These are phyloP conservation scores for Bellardia bayeri DNA, from an alignment of 2,888 invertebrate species.

Conservation along the genomic window DNA sequence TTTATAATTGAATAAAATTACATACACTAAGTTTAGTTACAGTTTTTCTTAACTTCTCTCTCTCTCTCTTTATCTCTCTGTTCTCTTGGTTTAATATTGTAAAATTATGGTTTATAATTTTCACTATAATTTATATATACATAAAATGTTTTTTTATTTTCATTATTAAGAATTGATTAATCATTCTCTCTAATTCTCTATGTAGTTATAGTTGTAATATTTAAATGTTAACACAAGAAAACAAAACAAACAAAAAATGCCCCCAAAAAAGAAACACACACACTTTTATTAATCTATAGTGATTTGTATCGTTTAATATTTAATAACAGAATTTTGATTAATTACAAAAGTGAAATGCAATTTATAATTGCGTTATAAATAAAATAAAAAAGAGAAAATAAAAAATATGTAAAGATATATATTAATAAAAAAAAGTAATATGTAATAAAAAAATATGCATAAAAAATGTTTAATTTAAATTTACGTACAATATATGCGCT, in stretches of 20 bases:
- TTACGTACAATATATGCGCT: no score
- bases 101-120: conserved; percentile 27
- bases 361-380: conserved; percentile 68
- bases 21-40: conserved; percentile 45
- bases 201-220: conserved; percentile 42
- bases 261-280: conserved; percentile 3
- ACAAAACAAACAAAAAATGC: conserved; percentile 3
- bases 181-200: conserved; percentile 17
- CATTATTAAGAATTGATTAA: conserved; percentile 28
- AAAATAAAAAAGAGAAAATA: conserved; percentile 20
- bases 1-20: conserved; percentile 45
- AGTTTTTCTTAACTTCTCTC: neutral
- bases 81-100: conserved; percentile 27
- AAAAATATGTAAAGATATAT: conserved; percentile 53
- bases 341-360: conserved; percentile 56
- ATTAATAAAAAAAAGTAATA: conserved; percentile 53
- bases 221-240: conserved; percentile 39
- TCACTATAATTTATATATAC: neutral
- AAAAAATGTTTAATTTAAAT: neutral
- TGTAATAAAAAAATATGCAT: conserved; percentile 52
- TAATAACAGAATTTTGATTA: conserved; percentile 37
- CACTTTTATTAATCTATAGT: conserved; percentile 46
- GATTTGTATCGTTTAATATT: conserved; percentile 63
- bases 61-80: neutral
- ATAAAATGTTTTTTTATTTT: conserved; percentile 46